These are phyloP conservation scores for Zophobas morio DNA, from an alignment of 1,140 invertebrate species.

Conservation along the genomic window DNA sequence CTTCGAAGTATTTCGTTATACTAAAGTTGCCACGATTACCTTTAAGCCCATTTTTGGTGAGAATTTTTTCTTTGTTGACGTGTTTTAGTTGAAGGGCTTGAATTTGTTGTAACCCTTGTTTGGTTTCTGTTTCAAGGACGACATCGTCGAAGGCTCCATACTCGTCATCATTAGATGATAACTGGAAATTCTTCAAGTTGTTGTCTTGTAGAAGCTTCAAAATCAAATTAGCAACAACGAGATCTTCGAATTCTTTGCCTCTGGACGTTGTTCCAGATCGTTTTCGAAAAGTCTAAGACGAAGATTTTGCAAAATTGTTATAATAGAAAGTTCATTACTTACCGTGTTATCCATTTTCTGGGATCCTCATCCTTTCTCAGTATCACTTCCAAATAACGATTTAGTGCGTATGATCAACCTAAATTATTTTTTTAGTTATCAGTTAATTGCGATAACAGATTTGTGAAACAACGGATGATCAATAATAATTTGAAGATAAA, in stretches of 20 bases:
- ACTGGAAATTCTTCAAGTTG: background rate
- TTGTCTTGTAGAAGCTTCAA: background rate
- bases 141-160: slow-evolving; percentile 14
- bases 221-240: background rate
- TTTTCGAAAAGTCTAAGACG: background rate
- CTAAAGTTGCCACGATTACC: slow-evolving; percentile 1
- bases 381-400: too few relatives aligned
- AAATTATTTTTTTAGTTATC: too few relatives aligned
- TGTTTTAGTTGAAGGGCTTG: slow-evolving; percentile 11
- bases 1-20: slow-evolving; percentile 6
- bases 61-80: background rate
- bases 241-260: slow-evolving; percentile 8
- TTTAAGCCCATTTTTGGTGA: background rate
- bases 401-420: too few relatives aligned
- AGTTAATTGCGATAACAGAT: too few relatives aligned
- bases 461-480: too few relatives aligned
- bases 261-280: background rate
- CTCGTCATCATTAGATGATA: slow-evolving; percentile 10
- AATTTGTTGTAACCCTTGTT: background rate
- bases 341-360: background rate
- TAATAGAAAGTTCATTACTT: background rate
- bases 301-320: background rate
- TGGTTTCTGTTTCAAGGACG: background rate
- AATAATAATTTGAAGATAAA: too few relatives aligned
- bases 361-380: too few relatives aligned